Conservation (phyloP, 2,113 vertebrate species). For the Arizona elegans region DNA sequence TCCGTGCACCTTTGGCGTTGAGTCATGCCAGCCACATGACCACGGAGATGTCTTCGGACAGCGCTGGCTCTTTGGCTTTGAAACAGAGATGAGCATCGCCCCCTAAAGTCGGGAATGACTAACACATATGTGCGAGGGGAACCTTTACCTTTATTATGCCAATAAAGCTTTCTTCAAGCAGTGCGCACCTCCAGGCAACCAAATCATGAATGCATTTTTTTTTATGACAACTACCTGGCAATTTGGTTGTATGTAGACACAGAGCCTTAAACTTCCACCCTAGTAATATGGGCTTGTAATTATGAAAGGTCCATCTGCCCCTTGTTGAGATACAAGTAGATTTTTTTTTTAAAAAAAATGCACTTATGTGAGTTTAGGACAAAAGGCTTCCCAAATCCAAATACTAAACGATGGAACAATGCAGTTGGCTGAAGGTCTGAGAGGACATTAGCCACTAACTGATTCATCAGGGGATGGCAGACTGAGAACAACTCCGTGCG, state of each 20-base stretch:
- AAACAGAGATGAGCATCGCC: no score
- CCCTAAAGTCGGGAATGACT: no score
- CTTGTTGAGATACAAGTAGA: background rate
- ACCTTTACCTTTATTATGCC: background rate
- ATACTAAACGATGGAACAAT: background rate
- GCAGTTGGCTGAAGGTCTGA: background rate
- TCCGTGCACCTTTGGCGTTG: no score
- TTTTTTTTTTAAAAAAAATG: background rate
- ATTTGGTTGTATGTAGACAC: background rate
- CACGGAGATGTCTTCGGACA: no score
- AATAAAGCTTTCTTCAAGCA: background rate
- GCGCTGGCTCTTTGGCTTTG: no score
- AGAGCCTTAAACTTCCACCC: background rate
- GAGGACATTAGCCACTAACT: background rate
- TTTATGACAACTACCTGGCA: background rate
- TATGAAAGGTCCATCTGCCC: background rate
- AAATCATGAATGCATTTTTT: background rate
- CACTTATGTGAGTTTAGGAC: background rate
- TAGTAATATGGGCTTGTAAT: background rate
- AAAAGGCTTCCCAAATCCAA: background rate
- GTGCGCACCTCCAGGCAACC: background rate
- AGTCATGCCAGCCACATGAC: no score
- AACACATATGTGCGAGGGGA: no score
- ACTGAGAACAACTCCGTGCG: background rate
- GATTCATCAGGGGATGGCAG: background rate